phyloP scores from a whole-genome alignment of 2,797 vertebrate genomes.

The Lateolabrax maculatus region DNA sequence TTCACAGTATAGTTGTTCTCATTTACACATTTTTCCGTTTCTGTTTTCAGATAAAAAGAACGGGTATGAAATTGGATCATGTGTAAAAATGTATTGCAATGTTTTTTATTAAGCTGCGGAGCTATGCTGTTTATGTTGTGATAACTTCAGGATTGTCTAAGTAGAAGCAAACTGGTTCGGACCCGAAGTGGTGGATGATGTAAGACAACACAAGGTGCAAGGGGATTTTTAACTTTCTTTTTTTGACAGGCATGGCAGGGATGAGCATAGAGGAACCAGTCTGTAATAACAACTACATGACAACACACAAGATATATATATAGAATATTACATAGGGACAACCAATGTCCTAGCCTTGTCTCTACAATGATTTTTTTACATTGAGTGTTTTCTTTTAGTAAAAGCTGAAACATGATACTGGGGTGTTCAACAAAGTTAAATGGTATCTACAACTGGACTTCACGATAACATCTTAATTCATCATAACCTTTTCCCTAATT shows the following conservation, averaged over 20 bases:
- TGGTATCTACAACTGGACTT: not conserved
- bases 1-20: too few species aligned
- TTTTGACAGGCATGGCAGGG: constrained; percentile 12
- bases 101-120: not conserved
- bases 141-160: too few species aligned
- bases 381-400: not conserved
- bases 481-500: constrained; percentile 7
- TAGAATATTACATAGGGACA: not conserved
- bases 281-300: constrained; percentile 17
- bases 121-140: too few species aligned
- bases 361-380: not conserved
- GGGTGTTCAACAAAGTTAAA: not conserved
- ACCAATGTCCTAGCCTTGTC: not conserved
- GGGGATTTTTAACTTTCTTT: not conserved
- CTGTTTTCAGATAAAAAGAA: too few species aligned
- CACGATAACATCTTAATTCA: not conserved
- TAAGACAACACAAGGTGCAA: not conserved
- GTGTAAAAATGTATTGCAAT: not conserved
- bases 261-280: not conserved
- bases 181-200: too few species aligned
- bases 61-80: too few species aligned
- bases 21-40: too few species aligned
- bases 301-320: constrained; percentile 27
- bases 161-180: too few species aligned
- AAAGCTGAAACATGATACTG: constrained; percentile 7